phyloP scores from a whole-genome alignment of 2,888 invertebrate species.

The Spisula subtruncata region DNA sequence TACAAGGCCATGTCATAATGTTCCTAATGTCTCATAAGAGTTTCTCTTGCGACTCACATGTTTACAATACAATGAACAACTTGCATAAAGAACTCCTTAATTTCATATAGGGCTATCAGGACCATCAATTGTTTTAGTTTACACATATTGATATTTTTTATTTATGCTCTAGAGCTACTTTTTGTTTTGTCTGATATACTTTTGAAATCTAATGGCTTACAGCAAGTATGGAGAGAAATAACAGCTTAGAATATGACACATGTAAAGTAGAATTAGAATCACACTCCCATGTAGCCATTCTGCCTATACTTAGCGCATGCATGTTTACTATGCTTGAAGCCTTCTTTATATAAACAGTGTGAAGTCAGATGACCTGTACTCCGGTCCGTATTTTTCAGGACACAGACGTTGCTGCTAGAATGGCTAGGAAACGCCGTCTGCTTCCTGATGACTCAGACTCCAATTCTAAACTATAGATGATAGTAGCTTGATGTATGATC shows the following conservation, averaged over 20 bases:
- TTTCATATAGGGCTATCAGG: too few species aligned
- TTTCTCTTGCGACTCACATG: too few species aligned
- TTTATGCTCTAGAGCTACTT: too few species aligned
- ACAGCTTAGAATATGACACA: too few species aligned
- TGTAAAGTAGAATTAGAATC: background rate
- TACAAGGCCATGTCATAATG: too few species aligned
- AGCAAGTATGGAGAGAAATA: too few species aligned
- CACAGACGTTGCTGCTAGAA: constrained; percentile 16
- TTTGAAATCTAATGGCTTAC: background rate
- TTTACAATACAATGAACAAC: too few species aligned
- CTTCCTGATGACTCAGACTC: constrained; percentile 45
- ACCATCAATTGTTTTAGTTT: too few species aligned
- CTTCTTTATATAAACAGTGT: too few species aligned
- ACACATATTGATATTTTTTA: too few species aligned
- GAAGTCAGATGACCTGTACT: background rate
- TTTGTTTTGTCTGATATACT: background rate
- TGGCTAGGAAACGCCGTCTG: constrained; percentile 40
- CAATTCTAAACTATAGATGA: constrained; percentile 34
- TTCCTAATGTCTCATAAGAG: too few species aligned
- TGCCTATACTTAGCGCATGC: background rate
- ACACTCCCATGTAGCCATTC: background rate
- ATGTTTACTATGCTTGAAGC: background rate
- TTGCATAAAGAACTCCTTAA: too few species aligned
- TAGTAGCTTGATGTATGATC: background rate
- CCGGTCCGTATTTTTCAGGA: background rate